These are phyloP conservation scores for Lycaon pictus DNA, from an alignment of 2,113 vertebrate species.

Conservation along the genomic window DNA sequence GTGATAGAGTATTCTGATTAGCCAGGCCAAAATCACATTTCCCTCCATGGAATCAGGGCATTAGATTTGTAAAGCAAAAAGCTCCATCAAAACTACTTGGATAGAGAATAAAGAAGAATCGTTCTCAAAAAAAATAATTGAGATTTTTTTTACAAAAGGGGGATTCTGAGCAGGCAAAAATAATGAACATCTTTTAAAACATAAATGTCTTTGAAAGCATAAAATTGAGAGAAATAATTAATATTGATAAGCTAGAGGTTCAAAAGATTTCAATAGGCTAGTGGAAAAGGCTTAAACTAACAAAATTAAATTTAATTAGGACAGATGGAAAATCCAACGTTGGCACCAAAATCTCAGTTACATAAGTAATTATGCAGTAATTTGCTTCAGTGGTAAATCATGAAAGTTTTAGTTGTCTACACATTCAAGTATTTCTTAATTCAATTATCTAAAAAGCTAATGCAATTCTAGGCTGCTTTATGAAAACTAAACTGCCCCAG, in stretches of 20 bases:
- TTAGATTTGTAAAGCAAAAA: background rate
- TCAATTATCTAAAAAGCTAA: background rate
- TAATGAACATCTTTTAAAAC: slow-evolving; percentile 1
- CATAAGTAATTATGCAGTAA: background rate
- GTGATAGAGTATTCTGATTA: background rate
- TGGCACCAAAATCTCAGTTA: slow-evolving; percentile 17
- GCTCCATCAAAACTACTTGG: background rate
- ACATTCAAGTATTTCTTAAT: slow-evolving; percentile 29
- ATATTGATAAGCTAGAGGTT: background rate
- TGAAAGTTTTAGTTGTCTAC: background rate
- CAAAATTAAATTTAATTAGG: background rate
- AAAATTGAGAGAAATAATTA: background rate
- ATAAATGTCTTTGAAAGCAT: background rate
- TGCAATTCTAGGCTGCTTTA: background rate
- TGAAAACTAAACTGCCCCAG: background rate
- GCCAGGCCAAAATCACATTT: background rate
- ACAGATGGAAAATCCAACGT: background rate
- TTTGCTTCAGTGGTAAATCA: background rate
- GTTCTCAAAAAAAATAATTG: background rate
- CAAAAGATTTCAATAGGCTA: background rate
- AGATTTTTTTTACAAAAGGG: background rate
- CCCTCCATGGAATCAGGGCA: background rate
- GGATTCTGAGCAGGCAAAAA: slow-evolving; percentile 11
- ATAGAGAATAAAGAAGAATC: background rate
- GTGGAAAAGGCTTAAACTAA: background rate